Base-by-base conservation (phyloP, 2,888 invertebrate species). In the Tuberolachnus salignus region DNA sequence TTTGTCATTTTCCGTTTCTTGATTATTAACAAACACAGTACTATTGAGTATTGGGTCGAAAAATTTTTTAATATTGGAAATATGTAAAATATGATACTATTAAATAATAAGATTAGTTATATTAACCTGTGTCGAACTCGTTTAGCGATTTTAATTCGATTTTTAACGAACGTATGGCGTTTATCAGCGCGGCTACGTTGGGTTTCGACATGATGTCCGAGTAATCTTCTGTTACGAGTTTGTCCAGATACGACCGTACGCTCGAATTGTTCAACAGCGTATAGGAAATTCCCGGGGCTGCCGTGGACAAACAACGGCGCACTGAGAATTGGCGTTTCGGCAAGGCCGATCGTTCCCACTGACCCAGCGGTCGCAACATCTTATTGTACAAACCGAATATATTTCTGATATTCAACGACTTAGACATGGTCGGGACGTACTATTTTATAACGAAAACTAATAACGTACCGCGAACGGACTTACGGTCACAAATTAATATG, bases 1-100 rank as follows among this genome's bases (percentile, higher is more conserved):
- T 74, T 88, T 87, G 74, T 92, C 89, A 57, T 86, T 86, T 81
- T 63, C 64, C 46, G 70, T 73, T 64, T 61, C 74, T 70, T 67
- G 61, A 74, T 46, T n/a, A n/a, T n/a, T 70, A 80, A 73, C 63
- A 72, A 73, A 73, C 63, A 73, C 16, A 63, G 21, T 64, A 75
- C 51, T 51, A 57, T 55, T 59, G 44, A 75, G 46, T 51, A 57
- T 55, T 46, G 44, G 66, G 26, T 75, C 19, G 66, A 10, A 64
- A n/a, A 55, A 1, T 19, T 55, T n/a, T 75, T 66, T 75, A 55
- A 55, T 26, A 23, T 44, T 42, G 55, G 8, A 64, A n/a, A 64
- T 55, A 21, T 9, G 26, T 16, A 11, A n/a, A n/a, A n/a, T 46
- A 57, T 6, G 16, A n/a, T 16, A 14, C 14, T 16, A 51, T 16